phyloP scores from a whole-genome alignment of 2,888 invertebrate species.

The Agrilus mali region DNA sequence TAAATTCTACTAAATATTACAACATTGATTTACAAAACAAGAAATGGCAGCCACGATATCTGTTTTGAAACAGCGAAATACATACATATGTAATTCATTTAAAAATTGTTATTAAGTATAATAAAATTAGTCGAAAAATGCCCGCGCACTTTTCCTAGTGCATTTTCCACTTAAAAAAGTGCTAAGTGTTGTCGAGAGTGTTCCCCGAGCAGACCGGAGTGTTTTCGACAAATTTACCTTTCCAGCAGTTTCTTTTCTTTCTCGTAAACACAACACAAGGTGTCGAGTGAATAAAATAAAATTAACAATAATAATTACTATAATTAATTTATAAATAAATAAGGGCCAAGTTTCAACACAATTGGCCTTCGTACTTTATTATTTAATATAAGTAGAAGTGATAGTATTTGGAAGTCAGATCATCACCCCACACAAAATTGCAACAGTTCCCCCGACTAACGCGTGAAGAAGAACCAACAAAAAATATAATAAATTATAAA shows the following conservation, averaged over 20 bases:
- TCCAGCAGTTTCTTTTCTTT: conserved; percentile 59
- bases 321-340: no score
- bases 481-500: not conserved
- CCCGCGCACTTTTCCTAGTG: no score
- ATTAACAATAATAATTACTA: no score
- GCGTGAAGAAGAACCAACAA: not conserved
- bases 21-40: no score
- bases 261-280: conserved; percentile 81
- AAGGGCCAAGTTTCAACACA: no score
- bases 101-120: no score
- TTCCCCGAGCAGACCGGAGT: conserved; percentile 48
- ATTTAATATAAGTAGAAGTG: not conserved
- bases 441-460: conserved; percentile 18
- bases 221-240: conserved; percentile 74
- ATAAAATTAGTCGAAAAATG: no score
- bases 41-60: no score
- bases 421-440: conserved; percentile 28
- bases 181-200: conserved; percentile 1
- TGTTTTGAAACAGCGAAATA: not conserved
- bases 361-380: no score
- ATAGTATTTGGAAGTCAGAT: conserved; percentile 28
- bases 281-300: conserved; percentile 29
- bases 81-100: no score
- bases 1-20: no score
- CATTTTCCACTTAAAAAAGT: no score